Base-by-base conservation (phyloP, 2,888 invertebrate genomes). In the Catocala nupta region DNA sequence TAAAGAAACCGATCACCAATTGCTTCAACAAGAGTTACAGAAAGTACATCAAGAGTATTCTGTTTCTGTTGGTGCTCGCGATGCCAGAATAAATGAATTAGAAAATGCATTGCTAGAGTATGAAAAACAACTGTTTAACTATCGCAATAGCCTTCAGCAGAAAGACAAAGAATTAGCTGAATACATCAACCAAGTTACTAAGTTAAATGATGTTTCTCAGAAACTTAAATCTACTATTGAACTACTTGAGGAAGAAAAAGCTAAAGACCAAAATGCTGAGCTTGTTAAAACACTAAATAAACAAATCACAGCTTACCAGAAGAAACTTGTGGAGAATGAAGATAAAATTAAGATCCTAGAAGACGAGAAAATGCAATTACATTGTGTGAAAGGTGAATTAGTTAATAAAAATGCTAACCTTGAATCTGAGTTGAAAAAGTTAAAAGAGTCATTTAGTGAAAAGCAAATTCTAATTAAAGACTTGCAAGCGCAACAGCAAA, bases 151-250 rank as follows among this genome's bases (percentile, higher is more conserved):
- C 33, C 78, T 94, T 66, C 92, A 93, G 71, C 91, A 91, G 73
- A 94, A 93, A 81, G 91, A 93, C 73, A 93, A 92, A 79, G 93
- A 93, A 81, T 80, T 95, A 59, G 78, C 91, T 9, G 91, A 93
- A 64, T 94, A 95, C 81, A 89, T 94, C 6, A 92, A 94, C 60
- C 95, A 95, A 89, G 88, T 96, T 8, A 90, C 94, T 16, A 95
- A 95, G 81, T 78, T 95, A 13, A 95, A 95, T 81, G 90, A 90
- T 68, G 86, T 94, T 10, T 90, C 95, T 5, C 91, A 93, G 61
- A 94, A 93, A 80, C 81, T 94, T 5, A 93, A 90, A 80, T 93
- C 93, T 34, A 93, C 94, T n/a, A 87, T 94, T 70, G 92, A 93
- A 73, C 68, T 90, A 71, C 85, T 93, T 33, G 94, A 94, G 81